A percentile compares a stretch with the other conserved stretches of the same genome.
Evolutionary conservation across 2,888 invertebrate genomes (phyloP).

Genomic region (Stenurella melanura): DNA sequence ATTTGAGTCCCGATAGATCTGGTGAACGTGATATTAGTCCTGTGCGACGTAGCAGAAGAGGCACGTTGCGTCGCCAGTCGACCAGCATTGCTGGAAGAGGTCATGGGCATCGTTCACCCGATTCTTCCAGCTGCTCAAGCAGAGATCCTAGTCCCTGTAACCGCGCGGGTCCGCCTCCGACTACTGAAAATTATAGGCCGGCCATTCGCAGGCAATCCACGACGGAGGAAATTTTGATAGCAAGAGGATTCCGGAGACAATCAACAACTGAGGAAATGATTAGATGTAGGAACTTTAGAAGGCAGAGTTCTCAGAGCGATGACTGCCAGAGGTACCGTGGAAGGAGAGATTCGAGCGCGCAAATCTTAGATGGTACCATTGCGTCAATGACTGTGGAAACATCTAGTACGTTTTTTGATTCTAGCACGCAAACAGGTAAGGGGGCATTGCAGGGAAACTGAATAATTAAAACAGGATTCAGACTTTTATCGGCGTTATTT

Average conservation of each 20-base stretch:
- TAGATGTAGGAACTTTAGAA: slow-evolving; percentile 89
- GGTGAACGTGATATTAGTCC: slow-evolving; percentile 89
- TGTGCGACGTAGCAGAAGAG: slow-evolving; percentile 81
- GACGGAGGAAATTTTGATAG: slow-evolving; percentile 93
- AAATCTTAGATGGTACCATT: slow-evolving; percentile 93
- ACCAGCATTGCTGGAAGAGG: slow-evolving; percentile 80
- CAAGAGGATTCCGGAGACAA: slow-evolving; percentile 91
- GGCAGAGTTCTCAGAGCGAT: slow-evolving; percentile 86
- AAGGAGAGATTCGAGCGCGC: slow-evolving; percentile 89
- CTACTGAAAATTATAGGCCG: slow-evolving; percentile 78
- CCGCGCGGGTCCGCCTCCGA: slow-evolving; percentile 74
- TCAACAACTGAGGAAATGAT: slow-evolving; percentile 96
- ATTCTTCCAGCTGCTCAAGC: slow-evolving; percentile 87
- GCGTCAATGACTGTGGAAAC: slow-evolving; percentile 96
- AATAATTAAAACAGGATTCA: neutral
- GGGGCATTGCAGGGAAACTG: slow-evolving; percentile 49
- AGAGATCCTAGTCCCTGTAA: slow-evolving; percentile 90
- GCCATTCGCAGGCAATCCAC: slow-evolving; percentile 91
- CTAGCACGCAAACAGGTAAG: slow-evolving; percentile 94
- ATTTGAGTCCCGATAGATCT: slow-evolving; percentile 85
- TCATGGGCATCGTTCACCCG: slow-evolving; percentile 77
- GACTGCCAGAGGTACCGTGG: slow-evolving; percentile 76
- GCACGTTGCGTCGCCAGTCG: slow-evolving; percentile 85
- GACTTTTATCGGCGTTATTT: neutral
- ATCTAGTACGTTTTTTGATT: slow-evolving; percentile 93